Percentiles rank a stretch among this genome's conserved stretches.
These are phyloP conservation scores for Phylloscopus collybita DNA, from an alignment of 2,797 vertebrate species.

Conservation along the genomic window DNA sequence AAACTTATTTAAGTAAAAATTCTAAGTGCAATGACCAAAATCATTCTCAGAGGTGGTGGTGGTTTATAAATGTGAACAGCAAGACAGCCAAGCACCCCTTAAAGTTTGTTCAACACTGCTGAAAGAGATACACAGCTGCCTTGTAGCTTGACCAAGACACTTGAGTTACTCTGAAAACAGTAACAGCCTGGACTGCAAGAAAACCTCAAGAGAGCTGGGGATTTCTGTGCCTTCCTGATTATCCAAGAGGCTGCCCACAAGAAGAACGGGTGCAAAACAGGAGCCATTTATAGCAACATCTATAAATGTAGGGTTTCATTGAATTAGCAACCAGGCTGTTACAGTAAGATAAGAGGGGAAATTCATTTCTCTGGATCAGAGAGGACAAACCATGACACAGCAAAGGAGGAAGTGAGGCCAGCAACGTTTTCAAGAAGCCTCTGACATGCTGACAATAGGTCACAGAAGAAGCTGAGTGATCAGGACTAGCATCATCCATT, in stretches of 20 bases:
- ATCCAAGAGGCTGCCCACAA: conserved; percentile 49
- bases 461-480: background rate
- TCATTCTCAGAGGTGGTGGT: background rate
- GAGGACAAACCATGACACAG: conserved; percentile 38
- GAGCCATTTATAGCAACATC: conserved; percentile 55
- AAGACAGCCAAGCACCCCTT: background rate
- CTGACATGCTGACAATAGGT: background rate
- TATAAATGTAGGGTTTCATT: conserved; percentile 30
- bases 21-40: background rate
- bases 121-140: background rate
- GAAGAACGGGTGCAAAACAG: conserved; percentile 22
- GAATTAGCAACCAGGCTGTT: conserved; percentile 52
- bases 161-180: background rate
- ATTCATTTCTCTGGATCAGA: conserved; percentile 26
- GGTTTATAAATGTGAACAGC: background rate
- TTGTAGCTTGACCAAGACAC: background rate
- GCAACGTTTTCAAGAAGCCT: background rate
- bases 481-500: background rate
- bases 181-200: background rate
- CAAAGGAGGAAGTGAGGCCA: conserved; percentile 31
- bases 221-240: conserved; percentile 55
- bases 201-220: background rate
- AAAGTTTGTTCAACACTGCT: background rate
- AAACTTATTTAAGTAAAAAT: background rate
- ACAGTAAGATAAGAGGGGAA: conserved; percentile 47